Conservation (phyloP, 1,140 invertebrate species). For the Heliconius congener region DNA sequence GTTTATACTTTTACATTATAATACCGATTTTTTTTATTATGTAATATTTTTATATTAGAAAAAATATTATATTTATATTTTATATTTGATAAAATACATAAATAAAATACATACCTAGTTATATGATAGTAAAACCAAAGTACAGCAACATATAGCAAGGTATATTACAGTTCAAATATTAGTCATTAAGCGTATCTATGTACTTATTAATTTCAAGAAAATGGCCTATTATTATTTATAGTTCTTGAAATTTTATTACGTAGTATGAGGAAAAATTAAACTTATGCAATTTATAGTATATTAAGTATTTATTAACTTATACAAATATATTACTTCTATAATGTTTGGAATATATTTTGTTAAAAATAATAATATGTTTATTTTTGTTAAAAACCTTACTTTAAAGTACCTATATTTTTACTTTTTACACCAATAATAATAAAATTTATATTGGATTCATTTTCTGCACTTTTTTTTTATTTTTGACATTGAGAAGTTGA, state of each 20-base stretch:
- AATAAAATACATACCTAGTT: background rate
- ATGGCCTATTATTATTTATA: background rate
- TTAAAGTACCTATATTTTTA: too few species aligned
- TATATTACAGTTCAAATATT: background rate
- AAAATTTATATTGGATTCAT: too few species aligned
- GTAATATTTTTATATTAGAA: background rate
- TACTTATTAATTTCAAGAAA: constrained; percentile 8
- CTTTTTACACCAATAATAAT: too few species aligned
- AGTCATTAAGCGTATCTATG: background rate
- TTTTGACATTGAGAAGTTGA: too few species aligned
- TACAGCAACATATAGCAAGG: background rate
- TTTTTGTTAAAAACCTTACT: too few species aligned
- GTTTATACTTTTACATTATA: background rate
- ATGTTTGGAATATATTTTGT: too few species aligned
- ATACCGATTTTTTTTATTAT: background rate
- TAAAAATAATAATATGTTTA: too few species aligned
- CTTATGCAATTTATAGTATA: too few species aligned
- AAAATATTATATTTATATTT: background rate
- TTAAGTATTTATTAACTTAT: too few species aligned
- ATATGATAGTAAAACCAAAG: background rate
- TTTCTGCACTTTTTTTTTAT: too few species aligned
- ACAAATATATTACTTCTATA: too few species aligned
- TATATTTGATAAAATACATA: background rate
- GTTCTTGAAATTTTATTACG: constrained; percentile 9
- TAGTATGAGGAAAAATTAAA: too few species aligned